phyloP scores from a whole-genome alignment of 1,140 invertebrate species.

The Adelges cooleyi region DNA sequence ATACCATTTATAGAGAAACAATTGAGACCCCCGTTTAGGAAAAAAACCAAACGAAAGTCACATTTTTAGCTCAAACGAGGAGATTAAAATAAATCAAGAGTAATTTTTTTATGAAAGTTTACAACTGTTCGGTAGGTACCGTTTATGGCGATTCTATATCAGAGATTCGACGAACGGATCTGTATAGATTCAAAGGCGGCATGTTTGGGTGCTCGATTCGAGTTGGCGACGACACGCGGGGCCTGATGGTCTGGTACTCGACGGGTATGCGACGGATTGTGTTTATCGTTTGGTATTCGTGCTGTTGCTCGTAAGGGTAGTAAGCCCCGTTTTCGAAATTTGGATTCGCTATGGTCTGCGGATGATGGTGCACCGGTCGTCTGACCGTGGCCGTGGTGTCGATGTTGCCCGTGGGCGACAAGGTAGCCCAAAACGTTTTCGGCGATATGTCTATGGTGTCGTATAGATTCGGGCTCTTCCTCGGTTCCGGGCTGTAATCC shows the following conservation, averaged over 20 bases:
- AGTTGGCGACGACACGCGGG: conserved; percentile 60
- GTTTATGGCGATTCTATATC: conserved; percentile 11
- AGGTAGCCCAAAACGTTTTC: conserved; percentile 52
- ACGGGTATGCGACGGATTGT: conserved; percentile 39
- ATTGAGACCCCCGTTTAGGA: no score
- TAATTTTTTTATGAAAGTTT: no score
- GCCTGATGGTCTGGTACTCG: conserved; percentile 43
- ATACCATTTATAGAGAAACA: no score
- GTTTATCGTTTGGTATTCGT: conserved; percentile 8
- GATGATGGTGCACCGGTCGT: conserved; percentile 19
- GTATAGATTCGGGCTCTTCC: conserved; percentile 9
- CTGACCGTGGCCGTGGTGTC: conserved; percentile 38
- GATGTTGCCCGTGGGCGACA: conserved; percentile 62
- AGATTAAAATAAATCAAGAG: no score
- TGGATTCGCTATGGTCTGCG: conserved; percentile 18
- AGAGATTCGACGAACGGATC: conserved; percentile 2
- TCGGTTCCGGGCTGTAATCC: conserved; percentile 17
- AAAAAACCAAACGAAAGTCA: no score
- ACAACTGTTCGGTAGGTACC: no score
- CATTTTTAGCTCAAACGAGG: no score
- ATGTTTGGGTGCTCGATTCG: conserved; percentile 68
- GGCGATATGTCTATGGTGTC: conserved; percentile 21
- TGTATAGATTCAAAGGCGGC: conserved; percentile 57
- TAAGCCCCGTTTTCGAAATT: conserved; percentile 24
- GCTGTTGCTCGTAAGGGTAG: conserved; percentile 15